phyloP scores from a whole-genome alignment of 2,888 invertebrate genomes.

The Cheiracanthium punctorium region DNA sequence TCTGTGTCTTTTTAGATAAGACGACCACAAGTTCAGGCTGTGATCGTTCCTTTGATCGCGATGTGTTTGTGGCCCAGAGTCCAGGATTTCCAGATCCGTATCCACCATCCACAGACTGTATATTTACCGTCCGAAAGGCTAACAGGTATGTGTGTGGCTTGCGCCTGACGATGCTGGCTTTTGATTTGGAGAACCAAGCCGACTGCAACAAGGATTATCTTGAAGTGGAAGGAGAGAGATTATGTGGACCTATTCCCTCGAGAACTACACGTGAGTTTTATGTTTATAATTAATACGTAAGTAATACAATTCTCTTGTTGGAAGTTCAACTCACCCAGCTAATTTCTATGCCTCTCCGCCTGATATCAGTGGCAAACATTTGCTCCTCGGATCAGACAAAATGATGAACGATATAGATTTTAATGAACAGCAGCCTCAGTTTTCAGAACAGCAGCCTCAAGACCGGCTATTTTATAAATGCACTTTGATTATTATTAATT shows the following conservation, averaged over 20 bases:
- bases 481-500: no score
- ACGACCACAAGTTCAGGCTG: constrained; percentile 33
- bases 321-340: no score
- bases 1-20: constrained; percentile 24
- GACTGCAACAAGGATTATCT: constrained; percentile 72
- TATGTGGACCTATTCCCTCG: constrained; percentile 71
- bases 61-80: constrained; percentile 71
- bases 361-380: no score
- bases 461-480: no score
- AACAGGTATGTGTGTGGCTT: constrained; percentile 71
- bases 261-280: constrained; percentile 67
- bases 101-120: constrained; percentile 70
- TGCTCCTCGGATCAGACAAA: no score
- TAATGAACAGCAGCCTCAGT: no score
- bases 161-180: constrained; percentile 71
- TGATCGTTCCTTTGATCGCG: constrained; percentile 58
- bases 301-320: no score
- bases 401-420: no score
- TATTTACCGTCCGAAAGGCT: constrained; percentile 65
- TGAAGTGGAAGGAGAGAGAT: constrained; percentile 71
- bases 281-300: no score
- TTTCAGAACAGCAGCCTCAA: no score
- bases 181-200: constrained; percentile 72
- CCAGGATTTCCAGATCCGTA: constrained; percentile 72
- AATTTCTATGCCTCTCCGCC: no score